phyloP scores from a whole-genome alignment of 2,113 vertebrate species.

The crab-eating macaque (Macaca fascicularis) region T2T-MFA8v1.1 NC_088379.1:20230501-20231000 shows the following conservation, averaged over 20 bases:
- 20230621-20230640: not conserved
- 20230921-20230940: not conserved
- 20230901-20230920: not conserved
- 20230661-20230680: not conserved
- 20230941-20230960: not conserved
- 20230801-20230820: accelerated
- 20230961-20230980: not conserved
- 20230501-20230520: not conserved
- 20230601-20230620: not conserved
- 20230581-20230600: not conserved
- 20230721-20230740: not conserved
- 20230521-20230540: not conserved
- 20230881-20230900: not conserved
- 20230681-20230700: not conserved
- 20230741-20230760: not conserved
- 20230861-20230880: not conserved
- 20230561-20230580: not conserved
- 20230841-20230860: not conserved
- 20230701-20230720: not conserved
- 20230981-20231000: not conserved
- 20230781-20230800: not conserved
- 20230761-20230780: not conserved
- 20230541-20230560: not conserved
- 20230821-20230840: too few species aligned
- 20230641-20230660: not conserved